Evolutionary conservation across 2,797 vertebrate species (phyloP).

Genomic region (Spondyliosoma cantharus): DNA sequence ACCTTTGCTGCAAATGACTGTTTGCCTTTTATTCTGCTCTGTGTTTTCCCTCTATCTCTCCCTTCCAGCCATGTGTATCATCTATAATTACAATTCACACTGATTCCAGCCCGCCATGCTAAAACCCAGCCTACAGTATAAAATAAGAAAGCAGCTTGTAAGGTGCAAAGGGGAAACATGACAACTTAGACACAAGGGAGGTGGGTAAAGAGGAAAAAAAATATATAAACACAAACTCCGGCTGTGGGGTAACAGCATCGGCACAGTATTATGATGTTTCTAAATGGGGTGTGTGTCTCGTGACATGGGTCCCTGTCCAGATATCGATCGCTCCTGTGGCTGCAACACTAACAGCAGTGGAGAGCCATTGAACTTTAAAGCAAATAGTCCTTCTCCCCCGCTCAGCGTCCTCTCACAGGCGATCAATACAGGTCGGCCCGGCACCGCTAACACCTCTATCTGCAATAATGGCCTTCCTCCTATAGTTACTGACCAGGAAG

Average conservation of each 20-base stretch:
- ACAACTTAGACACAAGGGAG: conserved; percentile 68
- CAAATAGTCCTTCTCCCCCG: conserved; percentile 85
- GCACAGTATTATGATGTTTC: conserved; percentile 84
- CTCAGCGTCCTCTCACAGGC: conserved; percentile 77
- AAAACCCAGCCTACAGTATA: conserved; percentile 75
- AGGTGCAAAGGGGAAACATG: conserved; percentile 74
- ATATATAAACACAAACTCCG: conserved; percentile 68
- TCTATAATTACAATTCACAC: conserved; percentile 84
- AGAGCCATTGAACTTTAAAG: conserved; percentile 86
- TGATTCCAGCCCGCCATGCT: conserved; percentile 76
- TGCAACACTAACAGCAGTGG: conserved; percentile 81
- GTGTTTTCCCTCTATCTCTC: conserved; percentile 81
- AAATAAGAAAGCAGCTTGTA: conserved; percentile 77
- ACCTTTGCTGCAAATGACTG: conserved; percentile 82
- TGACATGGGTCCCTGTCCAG: conserved; percentile 82
- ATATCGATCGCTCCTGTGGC: conserved; percentile 80
- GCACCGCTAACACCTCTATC: conserved; percentile 79
- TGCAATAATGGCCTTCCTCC: conserved; percentile 76
- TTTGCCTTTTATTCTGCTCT: conserved; percentile 81
- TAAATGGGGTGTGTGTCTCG: conserved; percentile 83
- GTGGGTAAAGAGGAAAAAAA: conserved; percentile 35
- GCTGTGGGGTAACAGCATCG: conserved; percentile 75
- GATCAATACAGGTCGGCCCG: conserved; percentile 77
- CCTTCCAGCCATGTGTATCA: conserved; percentile 82
- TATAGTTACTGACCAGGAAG: conserved; percentile 74